Base-by-base conservation (phyloP, 2,113 vertebrate genomes). In the Ellobius talpinus region DNA sequence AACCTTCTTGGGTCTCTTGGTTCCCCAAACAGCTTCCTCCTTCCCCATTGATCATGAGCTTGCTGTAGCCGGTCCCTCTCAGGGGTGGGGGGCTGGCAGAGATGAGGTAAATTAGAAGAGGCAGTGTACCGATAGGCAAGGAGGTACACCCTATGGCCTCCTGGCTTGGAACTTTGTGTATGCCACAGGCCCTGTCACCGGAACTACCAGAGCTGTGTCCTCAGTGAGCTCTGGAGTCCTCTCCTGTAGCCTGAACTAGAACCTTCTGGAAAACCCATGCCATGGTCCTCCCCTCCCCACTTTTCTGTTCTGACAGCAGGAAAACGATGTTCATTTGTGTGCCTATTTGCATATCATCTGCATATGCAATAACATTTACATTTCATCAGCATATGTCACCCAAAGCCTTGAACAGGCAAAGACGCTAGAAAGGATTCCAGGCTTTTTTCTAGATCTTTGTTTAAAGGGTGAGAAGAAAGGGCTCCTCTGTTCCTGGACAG, bases 1-100 rank as follows among this genome's bases (percentile, higher is more conserved):
- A 90, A 92, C 21, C 55, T 76, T 68, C 86, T 91, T 24, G 1
- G 24, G 74, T 68, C 66, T 87, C 86, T 89, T 93, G 92, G 31
- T 95, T 96, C 89, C 95, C 66, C 55, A 55, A 42, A 63, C 96
- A 76, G 79, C 90, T 96, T 97, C 95, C 85, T 90, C 88, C 66
- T 95, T 73, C 55, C 79, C 89, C 55, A 88, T 85, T 68, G 47
- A 11, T 4, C 58, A 10, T 19, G 24, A n/a, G 81, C 26, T 12
- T 31, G 33, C 81, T 79, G 45, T 11, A 55, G 50, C 39, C 68
- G 50, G 65, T 26, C 31, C 72, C 66, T 92, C 77, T 86, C 47
- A 47, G 5, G 7, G 3, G 16, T 0, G 0, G 39, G 87, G 5
- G 7, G 45, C 0, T 31, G 42, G 63, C 63, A 78, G 74, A 50